Evolutionary conservation across 2,888 invertebrate genomes (phyloP).

Genomic region (Polymixis lichenea): DNA sequence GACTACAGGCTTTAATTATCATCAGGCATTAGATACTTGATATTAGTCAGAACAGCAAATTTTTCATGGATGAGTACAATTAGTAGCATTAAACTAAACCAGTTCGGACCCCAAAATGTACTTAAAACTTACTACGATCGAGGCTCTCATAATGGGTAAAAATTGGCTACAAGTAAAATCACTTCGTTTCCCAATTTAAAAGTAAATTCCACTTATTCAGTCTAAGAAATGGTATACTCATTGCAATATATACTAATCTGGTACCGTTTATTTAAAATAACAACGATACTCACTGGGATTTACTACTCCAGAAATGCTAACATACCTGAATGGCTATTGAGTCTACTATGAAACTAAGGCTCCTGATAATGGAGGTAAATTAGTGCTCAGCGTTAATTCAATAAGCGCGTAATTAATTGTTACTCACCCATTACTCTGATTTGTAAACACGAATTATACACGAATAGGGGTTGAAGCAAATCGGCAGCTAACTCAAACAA

Average conservation of each 20-base stretch:
- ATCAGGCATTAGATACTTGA: neutral
- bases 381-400: neutral
- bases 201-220: neutral
- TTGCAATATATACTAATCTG: neutral
- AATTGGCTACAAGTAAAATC: neutral
- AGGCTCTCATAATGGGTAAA: neutral
- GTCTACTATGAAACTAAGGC: neutral
- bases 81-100: neutral
- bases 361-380: neutral
- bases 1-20: neutral
- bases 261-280: neutral
- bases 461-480: constrained; percentile 34
- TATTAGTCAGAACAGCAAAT: neutral
- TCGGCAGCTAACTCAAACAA: constrained; percentile 46
- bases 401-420: constrained; percentile 7
- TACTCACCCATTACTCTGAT: constrained; percentile 9
- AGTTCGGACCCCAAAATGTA: neutral
- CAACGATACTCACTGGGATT: neutral
- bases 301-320: neutral
- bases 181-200: neutral
- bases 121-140: neutral
- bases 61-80: neutral
- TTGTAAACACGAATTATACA: constrained; percentile 27
- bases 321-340: too few species aligned
- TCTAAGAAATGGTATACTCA: neutral